Conservation (phyloP, 2,888 invertebrate species). For the Steinernema carpocapsae region DNA sequence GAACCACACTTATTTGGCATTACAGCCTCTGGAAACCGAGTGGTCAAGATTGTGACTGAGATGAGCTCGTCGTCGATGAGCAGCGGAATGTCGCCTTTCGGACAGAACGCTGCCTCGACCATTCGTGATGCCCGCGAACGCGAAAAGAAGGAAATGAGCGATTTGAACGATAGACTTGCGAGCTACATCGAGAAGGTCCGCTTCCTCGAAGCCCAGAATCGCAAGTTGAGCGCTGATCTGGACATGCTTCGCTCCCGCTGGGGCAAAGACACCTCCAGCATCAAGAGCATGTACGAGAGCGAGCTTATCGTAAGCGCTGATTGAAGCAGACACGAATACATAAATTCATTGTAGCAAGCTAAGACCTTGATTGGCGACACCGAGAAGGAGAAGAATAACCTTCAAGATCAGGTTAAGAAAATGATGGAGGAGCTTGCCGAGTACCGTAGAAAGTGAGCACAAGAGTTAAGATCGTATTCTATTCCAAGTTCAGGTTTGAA, state of each 20-base stretch:
- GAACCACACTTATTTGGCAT: neutral
- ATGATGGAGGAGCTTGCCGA: constrained; percentile 54
- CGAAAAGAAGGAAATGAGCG: constrained; percentile 72
- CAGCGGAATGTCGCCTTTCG: constrained; percentile 55
- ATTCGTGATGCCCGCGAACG: constrained; percentile 69
- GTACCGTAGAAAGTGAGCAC: constrained; percentile 51
- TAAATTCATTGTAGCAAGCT: constrained; percentile 42
- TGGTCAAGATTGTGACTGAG: constrained; percentile 68
- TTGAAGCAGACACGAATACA: constrained; percentile 5
- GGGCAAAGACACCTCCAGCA: constrained; percentile 66
- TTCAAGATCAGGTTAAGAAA: constrained; percentile 53
- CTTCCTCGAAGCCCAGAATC: constrained; percentile 69
- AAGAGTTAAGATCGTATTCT: constrained; percentile 8
- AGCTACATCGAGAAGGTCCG: constrained; percentile 57
- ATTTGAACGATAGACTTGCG: constrained; percentile 72
- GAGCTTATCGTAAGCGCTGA: constrained; percentile 48
- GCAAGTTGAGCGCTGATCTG: constrained; percentile 68
- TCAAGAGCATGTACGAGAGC: constrained; percentile 57
- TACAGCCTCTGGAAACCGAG: constrained; percentile 49
- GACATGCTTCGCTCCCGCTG: constrained; percentile 63
- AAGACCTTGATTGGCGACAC: constrained; percentile 50
- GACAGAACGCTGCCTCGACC: constrained; percentile 68
- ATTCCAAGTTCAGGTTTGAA: constrained; percentile 61
- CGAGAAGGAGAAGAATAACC: constrained; percentile 37
- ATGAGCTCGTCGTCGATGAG: constrained; percentile 49